These are phyloP conservation scores for Alcedo quadribrachys DNA, from an alignment of 2,797 vertebrate genomes.

Conservation along the genomic window DNA sequence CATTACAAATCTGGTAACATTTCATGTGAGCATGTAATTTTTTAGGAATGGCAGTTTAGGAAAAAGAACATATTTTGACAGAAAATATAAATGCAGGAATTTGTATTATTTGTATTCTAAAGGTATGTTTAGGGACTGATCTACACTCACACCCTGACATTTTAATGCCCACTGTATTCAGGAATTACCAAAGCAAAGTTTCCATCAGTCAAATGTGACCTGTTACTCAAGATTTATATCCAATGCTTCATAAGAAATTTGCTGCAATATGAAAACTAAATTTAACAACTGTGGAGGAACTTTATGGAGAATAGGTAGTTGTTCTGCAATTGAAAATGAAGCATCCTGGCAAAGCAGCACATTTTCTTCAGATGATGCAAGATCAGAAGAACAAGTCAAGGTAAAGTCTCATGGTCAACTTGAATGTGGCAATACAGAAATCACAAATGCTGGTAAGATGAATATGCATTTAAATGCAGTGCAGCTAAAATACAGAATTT, in stretches of 20 bases:
- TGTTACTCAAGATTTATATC: neutral
- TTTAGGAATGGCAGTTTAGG: neutral
- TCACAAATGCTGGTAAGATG: neutral
- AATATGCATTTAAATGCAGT: neutral
- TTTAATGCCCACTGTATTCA: neutral
- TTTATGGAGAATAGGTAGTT: neutral
- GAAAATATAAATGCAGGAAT: neutral
- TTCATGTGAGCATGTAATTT: neutral
- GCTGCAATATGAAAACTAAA: neutral
- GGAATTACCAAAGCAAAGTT: neutral
- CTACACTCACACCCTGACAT: neutral
- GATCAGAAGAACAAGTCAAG: slow-evolving; percentile 15
- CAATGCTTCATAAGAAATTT: neutral
- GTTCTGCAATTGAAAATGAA: neutral
- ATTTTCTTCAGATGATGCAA: neutral
- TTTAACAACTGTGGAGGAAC: neutral
- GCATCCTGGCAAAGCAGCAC: neutral
- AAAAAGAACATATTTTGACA: neutral
- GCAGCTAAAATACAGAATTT: neutral
- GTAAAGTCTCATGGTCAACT: neutral
- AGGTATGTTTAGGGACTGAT: neutral
- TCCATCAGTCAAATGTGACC: neutral
- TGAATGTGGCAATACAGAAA: neutral
- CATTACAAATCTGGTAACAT: neutral
- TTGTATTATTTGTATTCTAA: neutral